Base-by-base conservation (phyloP, 2,888 invertebrate species). In the Caenorhabditis wallacei region DNA sequence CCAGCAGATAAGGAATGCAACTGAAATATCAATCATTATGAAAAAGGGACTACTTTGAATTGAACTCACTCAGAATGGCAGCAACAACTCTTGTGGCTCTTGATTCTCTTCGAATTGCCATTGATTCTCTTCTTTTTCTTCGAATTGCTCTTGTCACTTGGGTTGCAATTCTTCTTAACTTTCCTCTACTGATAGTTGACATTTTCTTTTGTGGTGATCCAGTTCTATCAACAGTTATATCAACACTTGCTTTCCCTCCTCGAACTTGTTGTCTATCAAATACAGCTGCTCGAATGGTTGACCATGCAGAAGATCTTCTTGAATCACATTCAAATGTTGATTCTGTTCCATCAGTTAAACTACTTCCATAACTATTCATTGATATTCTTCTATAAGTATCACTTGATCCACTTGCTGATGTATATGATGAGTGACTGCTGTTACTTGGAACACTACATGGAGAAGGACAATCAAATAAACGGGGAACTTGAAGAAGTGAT, bases 1-100 rank as follows among this genome's bases (percentile, higher is more conserved):
- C 89, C 89, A 89, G 85, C 89, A 89, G 56, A 89, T 86, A 2
- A 89, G 74, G 57, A 89, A 89, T 3, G 87, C 88, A 16, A 87
- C 89, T 89, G 85, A 78, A 87, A 64, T 8, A 24, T n/a, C n/a
- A n/a, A 46, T 40, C n/a, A 35, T n/a, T 37, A 40, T 43, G 46
- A 48, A 13, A 18, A 48, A 40, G 37, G 26, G 35, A 35, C 10
- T 22, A 4, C 5, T 24, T 5, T 1, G n/a, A 13, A 7, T 7
- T 20, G 3, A 46, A 70, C 81, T 78, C 48, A 87, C 89, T 85
- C 8, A 89, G 74, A 70, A 89, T 89, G 16, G 88, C 88, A n/a
- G 89, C 89, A 2, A 89, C 89, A 5, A 89, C 87, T 30, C 88
- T 63, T 0, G 89, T 89, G 2, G 89, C 89, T 22, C 88, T 68